Evolutionary conservation across 30 jellyfish, hydroid and myxozoan species (phyloP), one percentile per base, ranked within the genome.

Genomic region (Aurelia aurita): DNA sequence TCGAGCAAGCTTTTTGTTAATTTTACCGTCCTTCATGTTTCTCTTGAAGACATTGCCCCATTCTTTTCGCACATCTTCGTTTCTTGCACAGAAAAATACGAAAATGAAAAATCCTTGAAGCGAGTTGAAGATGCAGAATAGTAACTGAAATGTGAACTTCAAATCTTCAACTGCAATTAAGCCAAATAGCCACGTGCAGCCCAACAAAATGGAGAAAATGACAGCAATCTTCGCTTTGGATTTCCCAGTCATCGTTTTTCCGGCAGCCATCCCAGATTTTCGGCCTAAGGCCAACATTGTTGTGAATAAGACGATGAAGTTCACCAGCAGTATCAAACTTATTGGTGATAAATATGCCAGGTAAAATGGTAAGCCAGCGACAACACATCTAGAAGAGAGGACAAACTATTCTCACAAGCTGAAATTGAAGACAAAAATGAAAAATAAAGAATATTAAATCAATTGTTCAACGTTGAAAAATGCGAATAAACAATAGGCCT

Each of bases 31-130:
- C 51, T 7, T 39, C 51, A 39, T 39, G 51, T 39, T 39, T 26
- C 64, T 28, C 28, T 58, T 19, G n/a, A 60, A 32, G 14, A 64
- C 69, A 18, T 51, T 43, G 11, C 39, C 45, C 94, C 94, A 84
- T 27, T 72, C 88, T 21, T 39, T 28, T 11, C 87, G 71, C 34
- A 45, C 88, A 46, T 84, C 94, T 26, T 63, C 77, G 68, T 60
- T 60, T 51, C 78, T 69, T 32, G 49, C 62, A 35, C 87, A 84
- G 66, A 35, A 84, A 35, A 84, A 58, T 61, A 84, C 31, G 55
- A 84, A 84, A 20, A 84, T 84, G 76, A 84, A 84, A 29, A 84
- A 64, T 31, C 94, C 94, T 84, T 84, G 94, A 3, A 84, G 84
- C 6, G 94, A 84, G 73, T 84, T 84, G 71, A 84, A 55, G 5